Evolutionary conservation across 2,797 vertebrate species (phyloP), one percentile per base, ranked within the genome.

Genomic region (Periparus ater): DNA sequence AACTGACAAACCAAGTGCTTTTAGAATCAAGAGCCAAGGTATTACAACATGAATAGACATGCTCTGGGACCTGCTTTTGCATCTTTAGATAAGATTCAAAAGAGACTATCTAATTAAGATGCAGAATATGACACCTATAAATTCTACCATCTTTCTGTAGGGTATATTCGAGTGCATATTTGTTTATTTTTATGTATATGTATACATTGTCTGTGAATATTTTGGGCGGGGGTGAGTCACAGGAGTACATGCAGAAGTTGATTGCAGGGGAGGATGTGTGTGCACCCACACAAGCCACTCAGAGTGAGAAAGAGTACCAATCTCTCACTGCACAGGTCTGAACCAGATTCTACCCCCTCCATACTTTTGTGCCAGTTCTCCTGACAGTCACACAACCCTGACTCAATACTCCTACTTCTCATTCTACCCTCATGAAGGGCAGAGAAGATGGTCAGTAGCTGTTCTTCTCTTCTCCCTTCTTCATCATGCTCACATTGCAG

Each of bases 351-450:
- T 73, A 30, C 19, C 72, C 62, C 23, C 62, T 88, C 45, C 36
- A 51, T 13, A 14, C 9, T 72, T 60, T 17, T 40, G 30, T 53
- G 45, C 9, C 70, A 75, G 18, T 21, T 16, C 20, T 72, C 23
- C 58, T 82, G 57, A 60, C 34, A 75, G 91, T 82, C 66, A 54
- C 25, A 80, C 20, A 94, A 47, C 27, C 26, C 76, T 55, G 82
- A 53, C n/a, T 82, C 80, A 92, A 71, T 60, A 85, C 57, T 85
- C 76, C 80, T 84, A 25, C 82, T 93, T 95, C 62, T 70, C 76
- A 48, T 60, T 87, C 30, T 57, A 1, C 62, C 51, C 23, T 36
- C n/a, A 18, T 19, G 27, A 71, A 74, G 42, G 29, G 16, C 29
- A 88, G 50, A 76, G 21, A 62, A 50, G 29, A 18, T 63, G 11